Base-by-base conservation (phyloP, 2,888 invertebrate species). In the Lochmaea capreae region DNA sequence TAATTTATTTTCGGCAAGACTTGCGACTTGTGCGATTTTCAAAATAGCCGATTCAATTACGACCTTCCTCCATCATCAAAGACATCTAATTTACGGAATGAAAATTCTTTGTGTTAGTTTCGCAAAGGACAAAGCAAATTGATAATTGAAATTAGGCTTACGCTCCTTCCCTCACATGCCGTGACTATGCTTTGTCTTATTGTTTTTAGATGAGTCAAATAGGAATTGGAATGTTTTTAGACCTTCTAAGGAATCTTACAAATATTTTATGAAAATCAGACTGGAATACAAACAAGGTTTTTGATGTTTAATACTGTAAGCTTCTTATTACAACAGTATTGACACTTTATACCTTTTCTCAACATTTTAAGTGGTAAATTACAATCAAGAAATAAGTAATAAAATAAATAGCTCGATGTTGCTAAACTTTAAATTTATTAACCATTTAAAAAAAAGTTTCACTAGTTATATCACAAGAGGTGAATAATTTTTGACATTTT, bases 21-120 rank as follows among this genome's bases (percentile, higher is more conserved):
- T 46, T 46, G 46, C 14, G 46, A 54, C n/a, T 18, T 54, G 10
- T 9, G 16, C 16, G 2, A 54, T 54, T 18, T 54, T 16, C 16
- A 18, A 54, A 54, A 54, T 54, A 49, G 4, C 54, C 16, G 54
- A 54, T 54, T 54, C 9, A 54, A 54, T 54, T 54, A 54, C n/a
- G 54, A 18, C 10, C 3, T 54, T 16, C 9, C 18, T 54, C 16
- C 16, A 54, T 16, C 54, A 18, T 54, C 10, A 54, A 54, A 54
- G 16, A 54, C 18, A 54, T 54, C 54, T 16, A 52, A 52, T 52
- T 16, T 52, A 52, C 52, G 8, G 14, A 16, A 54, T 54, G 54
- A 54, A 54, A 16, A 54, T 54, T 54, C 54, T 54, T 54, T 54
- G 16, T 54, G 18, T 54, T 54, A 18, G 18, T 54, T 18, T 18